Evolutionary conservation across 2,113 vertebrate genomes (phyloP), one percentile per base, ranked within the genome.

Genomic region (Cynoglossus semilaevis): DNA sequence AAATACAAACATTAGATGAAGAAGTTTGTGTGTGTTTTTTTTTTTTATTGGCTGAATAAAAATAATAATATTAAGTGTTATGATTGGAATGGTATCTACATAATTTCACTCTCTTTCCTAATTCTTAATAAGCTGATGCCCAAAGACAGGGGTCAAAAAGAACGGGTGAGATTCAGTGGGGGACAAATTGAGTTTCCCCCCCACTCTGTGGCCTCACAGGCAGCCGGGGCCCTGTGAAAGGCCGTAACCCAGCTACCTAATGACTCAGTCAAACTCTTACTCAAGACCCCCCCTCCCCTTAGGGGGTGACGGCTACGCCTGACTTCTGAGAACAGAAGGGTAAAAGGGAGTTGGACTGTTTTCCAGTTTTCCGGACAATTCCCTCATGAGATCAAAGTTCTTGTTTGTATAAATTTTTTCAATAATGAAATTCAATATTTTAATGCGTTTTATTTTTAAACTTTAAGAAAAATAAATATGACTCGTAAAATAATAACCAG

Each of bases 181-280:
- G 67, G 66, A 47, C 71, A 79, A 86, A 87, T 85, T 59, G 50
- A 87, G 78, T 90, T 83, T 69, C 76, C 67, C 57, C 36, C 55
- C 50, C 61, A 14, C 38, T 62, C 63, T 72, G 67, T 48, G 72
- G 67, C 70, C 80, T 88, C 66, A 43, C 40, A 46, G 72, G 82
- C 78, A 79, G 73, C 54, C 53, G 77, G 67, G 44, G 67, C 69
- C 83, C 77, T 79, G 83, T 87, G 80, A 86, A 78, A 63, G 65
- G 63, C 63, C 3, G 76, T 79, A 80, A 67, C 85, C 83, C 22
- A 56, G 77, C 63, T 83, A 80, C 80, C 66, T 74, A 80, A 85
- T 70, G 74, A 76, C 72, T 84, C 74, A 46, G 75, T 79, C 74
- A 83, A 80, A 78, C 77, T 83, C 76, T 63, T 80, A 81, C 16